Base-by-base conservation (phyloP, 2,888 invertebrate genomes). In the Fragum sueziense region DNA sequence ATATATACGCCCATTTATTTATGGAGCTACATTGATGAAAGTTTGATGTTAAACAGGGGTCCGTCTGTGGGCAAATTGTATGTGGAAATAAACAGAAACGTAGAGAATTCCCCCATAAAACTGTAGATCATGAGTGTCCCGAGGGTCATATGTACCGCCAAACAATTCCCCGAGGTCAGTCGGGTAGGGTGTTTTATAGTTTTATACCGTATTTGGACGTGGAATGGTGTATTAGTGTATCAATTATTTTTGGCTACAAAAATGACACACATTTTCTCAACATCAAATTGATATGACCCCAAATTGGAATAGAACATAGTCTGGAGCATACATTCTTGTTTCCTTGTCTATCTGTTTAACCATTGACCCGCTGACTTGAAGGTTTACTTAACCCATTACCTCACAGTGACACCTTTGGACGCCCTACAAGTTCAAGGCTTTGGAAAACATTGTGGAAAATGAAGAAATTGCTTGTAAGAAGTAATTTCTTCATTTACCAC, bases 1-100 rank as follows among this genome's bases (percentile, higher is more conserved):
- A n/a, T n/a, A n/a, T n/a, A n/a, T n/a, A n/a, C n/a, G n/a, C n/a
- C 7, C 57, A 9, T 27, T 57, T 57, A 27, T 1, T 27, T 20
- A 57, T 57, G 62, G 20, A n/a, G 20, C n/a, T 6, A 20, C 34
- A 33, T 62, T 62, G 62, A 34, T 62, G 62, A 62, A 62, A 34
- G 31, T 62, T 62, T 62, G 62, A 62, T 62, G 34, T 20, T n/a
- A 62, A 62, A 33, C 62, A 62, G 62, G 20, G 6, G 29, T 34
- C 34, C 6, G 25, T 33, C 62, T 62, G n/a, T 3, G 20, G 29
- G 62, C 33, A 33, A 33, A 34, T 62, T 33, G 62, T 33, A 34
- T 57, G 33, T 33, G 6, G 62, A 62, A 62, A 62, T 62, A 34
- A 29, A 62, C 62, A 20, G 62, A 9, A 27, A 57, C 29, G 29